Evolutionary conservation across 2,113 vertebrate species (phyloP), one percentile per base, ranked within the genome.

Genomic region (Neofelis nebulosa): DNA sequence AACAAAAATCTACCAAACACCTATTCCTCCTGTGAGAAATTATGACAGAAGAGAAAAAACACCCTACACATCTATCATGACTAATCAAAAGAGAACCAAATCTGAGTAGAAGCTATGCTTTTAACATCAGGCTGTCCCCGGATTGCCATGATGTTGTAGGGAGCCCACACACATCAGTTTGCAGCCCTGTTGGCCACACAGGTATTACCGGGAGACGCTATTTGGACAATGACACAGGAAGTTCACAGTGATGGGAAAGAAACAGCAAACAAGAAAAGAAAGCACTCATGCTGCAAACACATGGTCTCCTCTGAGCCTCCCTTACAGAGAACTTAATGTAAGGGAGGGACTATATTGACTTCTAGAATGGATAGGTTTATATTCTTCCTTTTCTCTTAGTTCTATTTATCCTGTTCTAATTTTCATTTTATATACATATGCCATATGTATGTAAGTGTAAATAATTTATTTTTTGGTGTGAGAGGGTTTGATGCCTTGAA

Each of bases 1-100:
- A 95, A 78, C 3, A 78, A 86, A 98, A 95, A 86, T 73, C 45
- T n/a, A 94, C 33, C 69, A 71, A 71, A 94, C 13, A 79, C 29
- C 63, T 38, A 73, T 36, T 93, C 48, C 52, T 94, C 36, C 52
- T 36, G 8, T 86, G 66, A 94, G 79, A 96, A 79, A 87, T 55
- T 18, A 76, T 25, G 74, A 92, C 10, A 87, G 74, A 84, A 55
- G n/a, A 74, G 68, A 82, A 85, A 74, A 84, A 23, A 61, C 8
- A 50, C 50, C 21, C 73, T 5, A 15, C 45, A 31, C 45, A 78
- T 48, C 31, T 78, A 48, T 45, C 2, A 4, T 66, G 25, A 29
- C 65, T 48, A 88, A 68, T 69, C 12, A 74, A 68, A 65, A 85
- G 27, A 87, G 61, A 89, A 25, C 4, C 10, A 45, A 25, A 13